These are phyloP conservation scores for Clavelina lepadiformis DNA, from an alignment of 23 tunicate species.

Conservation along the genomic window DNA sequence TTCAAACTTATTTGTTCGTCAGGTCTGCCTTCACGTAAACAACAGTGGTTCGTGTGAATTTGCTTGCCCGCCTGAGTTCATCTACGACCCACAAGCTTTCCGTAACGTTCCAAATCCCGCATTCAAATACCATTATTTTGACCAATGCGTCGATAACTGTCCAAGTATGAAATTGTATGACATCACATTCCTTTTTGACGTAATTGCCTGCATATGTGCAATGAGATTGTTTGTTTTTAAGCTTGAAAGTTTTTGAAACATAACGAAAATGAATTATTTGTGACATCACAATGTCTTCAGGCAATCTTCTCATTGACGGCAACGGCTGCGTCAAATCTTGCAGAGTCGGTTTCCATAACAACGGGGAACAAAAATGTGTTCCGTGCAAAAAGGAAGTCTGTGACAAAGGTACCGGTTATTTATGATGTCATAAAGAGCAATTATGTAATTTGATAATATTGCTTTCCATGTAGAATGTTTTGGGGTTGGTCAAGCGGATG, in stretches of 20 bases:
- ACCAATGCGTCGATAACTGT: conserved; percentile 69
- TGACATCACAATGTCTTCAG: conserved; percentile 32
- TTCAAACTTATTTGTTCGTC: no score
- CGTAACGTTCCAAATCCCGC: conserved; percentile 48
- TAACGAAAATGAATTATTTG: no score
- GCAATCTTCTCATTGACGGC: conserved; percentile 45
- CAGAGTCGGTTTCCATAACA: conserved; percentile 40
- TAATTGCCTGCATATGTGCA: neutral
- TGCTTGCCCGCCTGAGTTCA: conserved; percentile 44
- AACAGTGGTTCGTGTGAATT: conserved; percentile 57
- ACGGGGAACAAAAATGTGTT: conserved; percentile 49
- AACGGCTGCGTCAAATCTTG: conserved; percentile 77
- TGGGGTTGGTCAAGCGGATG: conserved; percentile 58
- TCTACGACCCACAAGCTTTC: conserved; percentile 29
- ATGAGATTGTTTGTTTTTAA: neutral
- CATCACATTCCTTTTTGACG: no score
- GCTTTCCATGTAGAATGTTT: conserved; percentile 74
- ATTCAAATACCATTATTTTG: conserved; percentile 45
- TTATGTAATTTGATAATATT: no score
- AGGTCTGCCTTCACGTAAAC: conserved; percentile 77
- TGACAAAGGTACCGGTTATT: conserved; percentile 48
- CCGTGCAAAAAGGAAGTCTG: conserved; percentile 36
- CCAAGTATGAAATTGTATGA: conserved; percentile 38
- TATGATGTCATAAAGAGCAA: no score
- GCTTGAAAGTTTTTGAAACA: neutral